Conservation (phyloP, 53 echinoderm and acorn worm species). For the Holothuria scabra region DNA sequence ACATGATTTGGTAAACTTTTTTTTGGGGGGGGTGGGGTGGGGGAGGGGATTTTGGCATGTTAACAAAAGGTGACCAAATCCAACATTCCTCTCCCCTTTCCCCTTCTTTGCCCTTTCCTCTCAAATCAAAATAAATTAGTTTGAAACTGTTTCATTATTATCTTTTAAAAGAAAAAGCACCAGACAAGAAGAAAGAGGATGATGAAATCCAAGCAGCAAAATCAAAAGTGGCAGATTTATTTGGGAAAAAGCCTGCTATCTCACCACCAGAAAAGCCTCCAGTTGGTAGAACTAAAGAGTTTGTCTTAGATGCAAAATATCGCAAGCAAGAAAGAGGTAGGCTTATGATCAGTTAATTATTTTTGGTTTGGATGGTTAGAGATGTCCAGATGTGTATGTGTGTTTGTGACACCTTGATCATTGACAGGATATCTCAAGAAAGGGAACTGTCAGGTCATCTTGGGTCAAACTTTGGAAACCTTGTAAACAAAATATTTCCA, state of each 20-base stretch:
- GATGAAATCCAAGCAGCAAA: conserved; percentile 75
- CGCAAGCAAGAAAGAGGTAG: conserved; percentile 70
- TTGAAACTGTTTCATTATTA: not conserved
- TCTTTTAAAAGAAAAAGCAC: conserved; percentile 1
- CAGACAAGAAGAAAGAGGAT: conserved; percentile 22
- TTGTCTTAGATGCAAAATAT: conserved; percentile 86
- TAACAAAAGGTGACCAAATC: no score
- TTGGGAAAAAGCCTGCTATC: conserved; percentile 64
- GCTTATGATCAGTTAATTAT: not conserved
- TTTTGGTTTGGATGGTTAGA: no score
- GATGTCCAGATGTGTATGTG: no score
- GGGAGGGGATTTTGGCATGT: no score
- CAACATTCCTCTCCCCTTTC: no score
- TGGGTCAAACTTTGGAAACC: no score
- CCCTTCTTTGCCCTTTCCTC: no score
- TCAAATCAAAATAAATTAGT: not conserved
- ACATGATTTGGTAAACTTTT: not conserved
- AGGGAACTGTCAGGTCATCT: no score
- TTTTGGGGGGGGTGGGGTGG: no score
- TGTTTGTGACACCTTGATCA: no score
- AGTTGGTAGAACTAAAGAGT: conserved; percentile 70
- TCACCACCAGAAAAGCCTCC: conserved; percentile 81
- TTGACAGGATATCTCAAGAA: no score
- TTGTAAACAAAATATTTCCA: no score
- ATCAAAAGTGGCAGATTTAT: conserved; percentile 90